A percentile compares a stretch with the other conserved stretches of the same genome.
phyloP scores from a whole-genome alignment of 2,888 invertebrate species.

The Nematopogon swammerdamellus region DNA sequence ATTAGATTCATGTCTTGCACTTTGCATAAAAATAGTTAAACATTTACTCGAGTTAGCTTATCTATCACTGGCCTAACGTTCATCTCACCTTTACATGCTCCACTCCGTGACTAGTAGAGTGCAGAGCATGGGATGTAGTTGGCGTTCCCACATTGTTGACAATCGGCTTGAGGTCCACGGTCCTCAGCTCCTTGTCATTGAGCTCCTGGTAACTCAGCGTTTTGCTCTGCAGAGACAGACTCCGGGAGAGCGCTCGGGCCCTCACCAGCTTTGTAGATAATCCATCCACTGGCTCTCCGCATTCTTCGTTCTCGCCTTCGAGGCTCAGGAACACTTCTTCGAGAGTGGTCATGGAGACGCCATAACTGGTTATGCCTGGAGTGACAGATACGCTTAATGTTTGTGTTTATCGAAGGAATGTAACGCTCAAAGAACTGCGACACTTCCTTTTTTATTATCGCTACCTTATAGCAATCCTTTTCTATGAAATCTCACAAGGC shows the following conservation, averaged over 20 bases:
- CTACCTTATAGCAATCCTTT: no score
- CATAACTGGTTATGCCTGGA: slow-evolving; percentile 72
- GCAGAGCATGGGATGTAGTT: slow-evolving; percentile 43
- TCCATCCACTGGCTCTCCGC: slow-evolving; percentile 65
- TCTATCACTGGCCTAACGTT: no score
- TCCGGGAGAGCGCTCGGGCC: slow-evolving; percentile 67
- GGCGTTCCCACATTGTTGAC: slow-evolving; percentile 38
- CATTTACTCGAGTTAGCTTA: no score
- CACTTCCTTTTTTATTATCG: no score
- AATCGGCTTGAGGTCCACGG: slow-evolving; percentile 20
- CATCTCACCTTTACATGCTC: slow-evolving; percentile 48
- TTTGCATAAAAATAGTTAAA: no score
- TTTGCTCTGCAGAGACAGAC: slow-evolving; percentile 69
- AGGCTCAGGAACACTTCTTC: slow-evolving; percentile 83
- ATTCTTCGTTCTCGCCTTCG: slow-evolving; percentile 67
- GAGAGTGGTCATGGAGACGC: slow-evolving; percentile 85
- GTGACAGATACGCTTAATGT: background rate
- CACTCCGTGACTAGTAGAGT: slow-evolving; percentile 47
- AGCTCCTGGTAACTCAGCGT: slow-evolving; percentile 73
- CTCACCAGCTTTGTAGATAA: slow-evolving; percentile 71
- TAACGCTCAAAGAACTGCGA: background rate
- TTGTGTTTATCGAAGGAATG: no score
- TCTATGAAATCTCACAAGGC: no score
- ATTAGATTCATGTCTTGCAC: no score
- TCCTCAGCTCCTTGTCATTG: slow-evolving; percentile 31